Percentiles rank a stretch among this genome's conserved stretches.
Evolutionary conservation across 64 coral and sea anemone genomes (phyloP).

Genomic region (Acropora tenuis): DNA sequence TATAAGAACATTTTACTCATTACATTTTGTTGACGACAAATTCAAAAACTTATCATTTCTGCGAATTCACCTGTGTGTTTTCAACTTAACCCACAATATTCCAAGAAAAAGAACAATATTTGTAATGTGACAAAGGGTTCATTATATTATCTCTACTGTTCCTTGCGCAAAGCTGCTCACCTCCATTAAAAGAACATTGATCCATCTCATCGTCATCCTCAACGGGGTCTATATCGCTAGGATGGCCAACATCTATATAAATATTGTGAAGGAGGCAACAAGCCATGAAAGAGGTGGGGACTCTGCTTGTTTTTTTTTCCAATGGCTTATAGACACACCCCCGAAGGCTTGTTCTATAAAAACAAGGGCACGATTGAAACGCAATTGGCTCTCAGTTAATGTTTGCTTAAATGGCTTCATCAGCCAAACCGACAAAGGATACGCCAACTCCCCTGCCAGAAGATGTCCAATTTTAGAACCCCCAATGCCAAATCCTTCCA

Average conservation of each 20-base stretch:
- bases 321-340: not conserved
- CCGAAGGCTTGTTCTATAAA: not conserved
- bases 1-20: too few species aligned
- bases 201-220: not conserved
- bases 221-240: not conserved
- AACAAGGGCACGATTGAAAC: not conserved
- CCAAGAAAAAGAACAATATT: not conserved
- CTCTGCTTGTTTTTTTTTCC: not conserved
- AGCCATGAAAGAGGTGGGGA: not conserved
- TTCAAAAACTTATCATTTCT: not conserved
- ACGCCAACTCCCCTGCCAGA: not conserved
- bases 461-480: not conserved
- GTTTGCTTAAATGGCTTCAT: not conserved
- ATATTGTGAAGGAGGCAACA: not conserved
- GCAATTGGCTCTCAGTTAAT: not conserved
- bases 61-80: not conserved
- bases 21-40: too few species aligned
- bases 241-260: not conserved
- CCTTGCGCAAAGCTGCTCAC: not conserved
- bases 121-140: not conserved
- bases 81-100: not conserved
- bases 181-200: not conserved
- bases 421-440: not conserved
- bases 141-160: not conserved
- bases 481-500: not conserved